Conservation (phyloP, 2,797 vertebrate genomes). For the Otus scops region DNA sequence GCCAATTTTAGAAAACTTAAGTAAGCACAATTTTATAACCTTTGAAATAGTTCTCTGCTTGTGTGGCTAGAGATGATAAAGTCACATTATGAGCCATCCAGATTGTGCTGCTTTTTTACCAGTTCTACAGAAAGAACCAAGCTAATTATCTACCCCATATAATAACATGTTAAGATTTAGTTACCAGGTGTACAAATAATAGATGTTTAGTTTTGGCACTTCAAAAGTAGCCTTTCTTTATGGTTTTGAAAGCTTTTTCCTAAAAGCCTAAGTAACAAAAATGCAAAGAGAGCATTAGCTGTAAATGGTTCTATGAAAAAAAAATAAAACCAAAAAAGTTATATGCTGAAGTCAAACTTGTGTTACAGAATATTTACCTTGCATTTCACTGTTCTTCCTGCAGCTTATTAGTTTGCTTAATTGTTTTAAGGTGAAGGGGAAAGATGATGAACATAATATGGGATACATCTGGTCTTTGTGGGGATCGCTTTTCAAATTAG, state of each 20-base stretch:
- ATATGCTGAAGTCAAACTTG: not conserved
- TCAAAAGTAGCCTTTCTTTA: not conserved
- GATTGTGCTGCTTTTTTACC: not conserved
- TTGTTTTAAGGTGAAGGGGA: not conserved
- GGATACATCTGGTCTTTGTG: not conserved
- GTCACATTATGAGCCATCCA: not conserved
- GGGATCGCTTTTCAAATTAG: not conserved
- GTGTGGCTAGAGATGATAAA: not conserved
- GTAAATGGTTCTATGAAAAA: not conserved
- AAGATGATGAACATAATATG: not conserved
- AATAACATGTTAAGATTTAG: not conserved
- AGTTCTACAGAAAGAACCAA: not conserved
- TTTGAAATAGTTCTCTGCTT: not conserved
- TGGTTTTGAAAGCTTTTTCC: not conserved
- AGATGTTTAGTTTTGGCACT: not conserved
- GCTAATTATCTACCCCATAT: not conserved
- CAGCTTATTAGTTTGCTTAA: not conserved
- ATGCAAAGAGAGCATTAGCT: not conserved
- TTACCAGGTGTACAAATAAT: not conserved
- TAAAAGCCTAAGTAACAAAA: not conserved
- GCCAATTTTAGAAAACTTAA: not conserved
- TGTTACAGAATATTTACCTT: not conserved
- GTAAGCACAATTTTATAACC: not conserved
- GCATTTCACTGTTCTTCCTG: not conserved
- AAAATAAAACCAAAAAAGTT: fast-evolving